These are phyloP conservation scores for Drosophila mayaguana DNA, from an alignment of 2,888 invertebrate genomes.

Conservation along the genomic window DNA sequence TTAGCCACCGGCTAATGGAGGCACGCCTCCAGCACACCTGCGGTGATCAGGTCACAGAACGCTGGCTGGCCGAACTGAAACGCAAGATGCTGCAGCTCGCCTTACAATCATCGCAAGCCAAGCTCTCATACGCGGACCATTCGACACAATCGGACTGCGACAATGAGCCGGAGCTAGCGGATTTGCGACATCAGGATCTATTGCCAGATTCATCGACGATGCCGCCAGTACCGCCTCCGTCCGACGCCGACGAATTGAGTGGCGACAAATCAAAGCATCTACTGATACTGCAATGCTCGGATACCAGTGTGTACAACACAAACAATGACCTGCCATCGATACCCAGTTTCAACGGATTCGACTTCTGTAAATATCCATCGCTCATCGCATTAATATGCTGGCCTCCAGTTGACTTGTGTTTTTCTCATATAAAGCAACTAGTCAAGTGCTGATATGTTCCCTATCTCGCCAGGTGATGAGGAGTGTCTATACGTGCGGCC, in stretches of 20 bases:
- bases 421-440: background rate
- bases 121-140: background rate
- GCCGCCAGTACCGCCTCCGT: no score
- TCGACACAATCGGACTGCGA: no score
- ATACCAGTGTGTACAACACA: background rate
- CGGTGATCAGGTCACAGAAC: background rate
- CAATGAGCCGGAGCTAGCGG: no score
- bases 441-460: constrained; percentile 12
- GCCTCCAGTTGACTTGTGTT: background rate
- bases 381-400: background rate
- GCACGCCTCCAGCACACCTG: background rate
- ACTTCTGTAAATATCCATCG: background rate
- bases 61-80: constrained; percentile 6
- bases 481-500: constrained; percentile 2
- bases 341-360: background rate
- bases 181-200: background rate
- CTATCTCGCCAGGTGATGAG: constrained; percentile 10
- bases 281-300: background rate
- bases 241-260: background rate
- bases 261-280: background rate
- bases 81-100: background rate
- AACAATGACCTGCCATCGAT: background rate
- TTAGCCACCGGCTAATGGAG: background rate
- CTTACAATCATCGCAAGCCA: background rate
- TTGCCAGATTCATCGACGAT: background rate